Evolutionary conservation across 2,888 invertebrate species (phyloP), one percentile per base, ranked within the genome.

Genomic region (Pheosia tremula): DNA sequence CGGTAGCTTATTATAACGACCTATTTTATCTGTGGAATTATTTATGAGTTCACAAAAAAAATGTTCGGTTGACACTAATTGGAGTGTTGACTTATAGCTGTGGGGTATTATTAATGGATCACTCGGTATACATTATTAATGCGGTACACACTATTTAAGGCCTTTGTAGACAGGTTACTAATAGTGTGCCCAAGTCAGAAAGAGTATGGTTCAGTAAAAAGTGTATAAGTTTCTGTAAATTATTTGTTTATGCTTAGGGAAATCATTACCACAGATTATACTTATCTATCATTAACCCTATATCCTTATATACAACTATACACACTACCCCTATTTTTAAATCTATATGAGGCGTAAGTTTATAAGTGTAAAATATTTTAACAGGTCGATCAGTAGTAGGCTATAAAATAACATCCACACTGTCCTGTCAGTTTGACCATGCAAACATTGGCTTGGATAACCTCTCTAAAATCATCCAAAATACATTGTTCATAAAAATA

Each of bases 61-160:
- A 64, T 59, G 61, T 24, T 63, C 61, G 63, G 58, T 13, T 66
- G 74, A 72, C 74, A 59, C 62, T 78, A 78, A 76, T 75, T 77
- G 78, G 78, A 69, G 68, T 10, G 65, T 63, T 76, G 69, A 78
- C 61, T 75, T 75, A 76, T 75, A 55, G 45, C 41, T n/a, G 13
- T 24, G 13, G 43, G 36, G 56, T 4, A 9, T 56, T 39, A 39
- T 45, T 56, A 56, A 56, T 56, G 56, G 55, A 56, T 56, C 56
- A 56, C 56, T 24, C 43, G 24, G 36, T 9, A 45, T 56, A 56
- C 9, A 56, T 55, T 45, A 56, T 45, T 56, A 56, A 56, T 56
- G 56, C 36, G 9, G 2, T 56, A 56, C 45, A 45, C 1, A 56
- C 56, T 56, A 56, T 56, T 56, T 56, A 56, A 56, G 45, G 56